Evolutionary conservation across 2,888 invertebrate genomes (phyloP), one percentile per base, ranked within the genome.

Genomic region (Microctonus aethiopoides): DNA sequence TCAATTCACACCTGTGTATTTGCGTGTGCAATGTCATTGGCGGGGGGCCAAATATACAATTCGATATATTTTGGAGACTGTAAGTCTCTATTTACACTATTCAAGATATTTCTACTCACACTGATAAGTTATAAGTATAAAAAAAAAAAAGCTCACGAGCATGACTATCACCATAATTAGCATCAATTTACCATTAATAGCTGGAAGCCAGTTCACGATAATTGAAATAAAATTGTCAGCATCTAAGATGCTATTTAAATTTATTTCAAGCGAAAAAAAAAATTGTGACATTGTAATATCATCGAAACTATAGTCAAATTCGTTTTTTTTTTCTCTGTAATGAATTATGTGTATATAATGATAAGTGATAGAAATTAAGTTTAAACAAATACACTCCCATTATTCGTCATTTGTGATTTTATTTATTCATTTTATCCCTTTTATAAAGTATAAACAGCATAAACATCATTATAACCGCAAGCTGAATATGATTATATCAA

Each of bases 331-430:
- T 76, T 79, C 79, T 78, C 77, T 82, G 77, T 79, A 77, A 82
- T 77, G 78, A 80, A 80, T 76, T 81, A 84, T 84, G 79, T 84
- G 83, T 84, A 85, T 82, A 85, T 85, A 84, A 83, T 80, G 81
- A 83, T 83, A 84, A 83, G 79, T 74, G 74, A 72, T 74, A 78
- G 82, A 76, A 78, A 79, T 80, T 83, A 81, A 82, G 81, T 79
- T 79, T 78, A 79, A 76, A 72, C 60, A 80, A 84, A 84, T 84
- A 85, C 79, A 83, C 79, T 78, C 83, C 81, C 82, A 83, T 80
- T 79, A 80, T 81, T 80, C 81, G 78, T 77, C 79, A 51, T 20
- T 61, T 36, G 13, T 60, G 46, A 52, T 66, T 52, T 68, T 74
- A 54, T 66, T 56, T 65, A 29, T 26, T 52, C 34, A 34, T 67